Evolutionary conservation across 2,797 vertebrate species (phyloP).

Genomic region (Myotis planiceps): DNA sequence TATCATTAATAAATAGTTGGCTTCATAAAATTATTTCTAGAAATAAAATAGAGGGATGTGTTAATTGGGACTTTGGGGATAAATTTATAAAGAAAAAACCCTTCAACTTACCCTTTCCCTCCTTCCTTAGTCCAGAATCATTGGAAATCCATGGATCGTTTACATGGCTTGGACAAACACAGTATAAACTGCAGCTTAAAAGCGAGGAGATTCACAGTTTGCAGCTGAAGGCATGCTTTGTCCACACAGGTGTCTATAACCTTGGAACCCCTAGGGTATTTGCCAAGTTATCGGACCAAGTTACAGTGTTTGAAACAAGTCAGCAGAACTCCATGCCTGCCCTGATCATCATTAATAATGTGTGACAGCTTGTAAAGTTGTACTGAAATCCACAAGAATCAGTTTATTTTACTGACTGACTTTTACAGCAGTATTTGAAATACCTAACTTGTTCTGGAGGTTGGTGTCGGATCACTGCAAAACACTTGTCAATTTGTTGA

Average conservation of each 20-base stretch:
- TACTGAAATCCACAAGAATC: conserved; percentile 80
- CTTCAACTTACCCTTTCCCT: neutral
- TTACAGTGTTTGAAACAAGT: conserved; percentile 91
- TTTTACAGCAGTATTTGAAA: conserved; percentile 84
- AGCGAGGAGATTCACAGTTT: conserved; percentile 91
- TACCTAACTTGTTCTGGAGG: conserved; percentile 82
- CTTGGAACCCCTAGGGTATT: conserved; percentile 95
- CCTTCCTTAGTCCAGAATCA: conserved; percentile 88
- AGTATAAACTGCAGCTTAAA: conserved; percentile 93
- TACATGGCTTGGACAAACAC: conserved; percentile 96
- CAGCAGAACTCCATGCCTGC: conserved; percentile 95
- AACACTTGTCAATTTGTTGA: conserved; percentile 81
- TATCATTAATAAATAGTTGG: conserved; percentile 15
- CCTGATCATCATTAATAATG: conserved; percentile 95
- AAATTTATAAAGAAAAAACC: neutral
- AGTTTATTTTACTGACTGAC: conserved; percentile 77
- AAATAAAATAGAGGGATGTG: conserved; percentile 32
- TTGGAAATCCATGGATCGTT: conserved; percentile 94
- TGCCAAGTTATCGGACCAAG: conserved; percentile 92
- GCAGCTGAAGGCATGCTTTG: conserved; percentile 94
- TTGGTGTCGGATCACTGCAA: conserved; percentile 80
- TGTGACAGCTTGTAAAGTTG: conserved; percentile 85
- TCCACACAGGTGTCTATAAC: conserved; percentile 97
- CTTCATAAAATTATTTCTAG: conserved; percentile 54
- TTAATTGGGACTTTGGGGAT: neutral